A percentile compares a stretch with the other conserved stretches of the same genome.
These are phyloP conservation scores for Sclerodermus sp. DNA, from an alignment of 2,888 invertebrate genomes.

Conservation along the genomic window DNA sequence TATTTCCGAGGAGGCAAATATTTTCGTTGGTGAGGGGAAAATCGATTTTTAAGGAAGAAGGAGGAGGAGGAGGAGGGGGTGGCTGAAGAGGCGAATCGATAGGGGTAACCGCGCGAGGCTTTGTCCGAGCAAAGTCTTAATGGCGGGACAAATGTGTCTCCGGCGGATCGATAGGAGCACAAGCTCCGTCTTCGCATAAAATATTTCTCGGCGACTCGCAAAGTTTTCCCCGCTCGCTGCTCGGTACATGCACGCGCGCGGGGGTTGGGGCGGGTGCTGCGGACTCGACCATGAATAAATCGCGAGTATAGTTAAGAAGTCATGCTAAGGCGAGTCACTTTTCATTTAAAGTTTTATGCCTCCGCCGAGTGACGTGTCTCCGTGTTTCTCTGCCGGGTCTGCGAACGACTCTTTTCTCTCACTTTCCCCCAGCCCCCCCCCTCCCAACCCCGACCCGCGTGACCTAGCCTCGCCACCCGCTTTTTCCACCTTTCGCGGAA, in stretches of 20 bases:
- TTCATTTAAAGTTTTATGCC: slow-evolving; percentile 36
- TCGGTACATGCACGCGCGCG: too few species aligned
- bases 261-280: slow-evolving; percentile 2
- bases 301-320: slow-evolving; percentile 32
- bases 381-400: background rate
- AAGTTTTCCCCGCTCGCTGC: too few species aligned
- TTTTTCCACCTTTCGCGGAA: background rate
- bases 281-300: slow-evolving; percentile 34
- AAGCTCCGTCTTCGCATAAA: background rate
- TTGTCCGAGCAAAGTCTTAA: slow-evolving; percentile 19
- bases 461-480: slow-evolving; percentile 8
- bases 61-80: too few species aligned
- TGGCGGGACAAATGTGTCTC: slow-evolving; percentile 21
- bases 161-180: slow-evolving; percentile 23
- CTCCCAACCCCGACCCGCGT: slow-evolving; percentile 6
- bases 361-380: slow-evolving; percentile 18
- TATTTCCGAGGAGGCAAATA: too few species aligned
- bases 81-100: too few species aligned
- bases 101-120: background rate
- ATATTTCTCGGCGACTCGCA: too few species aligned
- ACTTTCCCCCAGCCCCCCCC: slow-evolving; percentile 7
- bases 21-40: too few species aligned
- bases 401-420: slow-evolving; percentile 7
- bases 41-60: too few species aligned
- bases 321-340: slow-evolving; percentile 32